Evolutionary conservation across 2,888 invertebrate genomes (phyloP).

Genomic region (Exephanes ischioxanthus): DNA sequence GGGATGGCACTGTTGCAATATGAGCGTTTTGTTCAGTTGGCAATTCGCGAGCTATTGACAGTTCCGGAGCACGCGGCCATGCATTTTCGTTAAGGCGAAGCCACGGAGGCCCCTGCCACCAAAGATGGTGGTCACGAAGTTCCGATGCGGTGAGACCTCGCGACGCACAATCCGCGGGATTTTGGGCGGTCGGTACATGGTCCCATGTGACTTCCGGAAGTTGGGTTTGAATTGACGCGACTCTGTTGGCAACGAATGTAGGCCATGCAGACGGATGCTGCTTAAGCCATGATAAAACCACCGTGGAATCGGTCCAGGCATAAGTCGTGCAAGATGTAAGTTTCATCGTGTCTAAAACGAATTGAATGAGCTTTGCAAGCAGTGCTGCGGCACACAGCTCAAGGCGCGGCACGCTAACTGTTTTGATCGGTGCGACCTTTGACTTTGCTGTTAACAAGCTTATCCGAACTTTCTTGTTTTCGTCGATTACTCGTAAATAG

Average conservation of each 20-base stretch:
- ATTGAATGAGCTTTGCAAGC: constrained; percentile 36
- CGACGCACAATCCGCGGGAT: constrained; percentile 72
- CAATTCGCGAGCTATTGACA: neutral
- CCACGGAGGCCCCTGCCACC: constrained; percentile 70
- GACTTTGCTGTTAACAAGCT: constrained; percentile 44
- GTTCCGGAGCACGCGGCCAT: constrained; percentile 16
- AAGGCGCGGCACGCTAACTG: constrained; percentile 47
- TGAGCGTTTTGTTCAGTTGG: neutral
- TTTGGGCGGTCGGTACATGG: constrained; percentile 67
- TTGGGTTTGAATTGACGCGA: constrained; percentile 47
- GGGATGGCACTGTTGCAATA: neutral
- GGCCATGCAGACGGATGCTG: constrained; percentile 59
- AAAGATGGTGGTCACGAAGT: constrained; percentile 54
- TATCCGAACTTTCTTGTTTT: neutral
- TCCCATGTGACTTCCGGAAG: constrained; percentile 43
- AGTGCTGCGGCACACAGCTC: constrained; percentile 51
- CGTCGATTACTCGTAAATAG: neutral
- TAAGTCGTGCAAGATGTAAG: constrained; percentile 17
- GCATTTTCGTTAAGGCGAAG: neutral
- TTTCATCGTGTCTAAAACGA: neutral
- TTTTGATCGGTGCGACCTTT: constrained; percentile 62
- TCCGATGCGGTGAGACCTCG: constrained; percentile 65
- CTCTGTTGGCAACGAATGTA: constrained; percentile 62
- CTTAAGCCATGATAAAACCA: constrained; percentile 66
- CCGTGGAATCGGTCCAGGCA: constrained; percentile 71